Conservation (phyloP, 2,888 invertebrate genomes). For the Cistogaster globosa region DNA sequence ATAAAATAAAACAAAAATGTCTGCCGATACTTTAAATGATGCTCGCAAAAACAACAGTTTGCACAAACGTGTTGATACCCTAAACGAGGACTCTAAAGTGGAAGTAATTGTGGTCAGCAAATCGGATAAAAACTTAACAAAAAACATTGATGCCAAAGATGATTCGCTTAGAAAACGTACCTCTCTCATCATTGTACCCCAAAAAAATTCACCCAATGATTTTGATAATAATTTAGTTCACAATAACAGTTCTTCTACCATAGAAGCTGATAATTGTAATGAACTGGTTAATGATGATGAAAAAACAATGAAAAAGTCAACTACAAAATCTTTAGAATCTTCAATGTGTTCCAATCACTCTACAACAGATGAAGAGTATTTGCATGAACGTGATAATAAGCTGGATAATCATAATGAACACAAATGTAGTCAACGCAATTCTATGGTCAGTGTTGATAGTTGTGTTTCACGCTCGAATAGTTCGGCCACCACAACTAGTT, state of each 20-base stretch:
- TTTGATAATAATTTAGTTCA: slow-evolving; percentile 22
- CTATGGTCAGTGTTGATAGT: slow-evolving; percentile 82
- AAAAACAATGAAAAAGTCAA: slow-evolving; percentile 42
- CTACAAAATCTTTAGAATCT: slow-evolving; percentile 56
- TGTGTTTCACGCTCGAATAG: slow-evolving; percentile 79
- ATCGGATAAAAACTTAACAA: slow-evolving; percentile 82
- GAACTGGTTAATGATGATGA: slow-evolving; percentile 54
- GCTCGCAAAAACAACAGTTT: slow-evolving; percentile 38
- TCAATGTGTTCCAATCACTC: slow-evolving; percentile 68
- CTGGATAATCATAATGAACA: slow-evolving; percentile 36
- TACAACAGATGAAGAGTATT: slow-evolving; percentile 64
- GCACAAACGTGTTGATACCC: slow-evolving; percentile 60
- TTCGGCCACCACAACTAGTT: slow-evolving; percentile 70
- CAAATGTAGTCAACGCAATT: slow-evolving; percentile 79
- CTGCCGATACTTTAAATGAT: slow-evolving; percentile 70
- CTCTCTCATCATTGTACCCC: slow-evolving; percentile 82
- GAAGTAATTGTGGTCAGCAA: slow-evolving; percentile 81
- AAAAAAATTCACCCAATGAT: slow-evolving; percentile 64
- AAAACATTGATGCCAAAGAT: slow-evolving; percentile 82
- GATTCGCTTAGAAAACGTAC: slow-evolving; percentile 82
- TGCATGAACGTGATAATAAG: slow-evolving; percentile 53
- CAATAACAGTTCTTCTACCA: slow-evolving; percentile 71
- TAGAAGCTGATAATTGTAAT: slow-evolving; percentile 69
- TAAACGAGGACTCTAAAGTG: slow-evolving; percentile 77
- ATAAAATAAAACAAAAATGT: slow-evolving; percentile 72